phyloP scores from a whole-genome alignment of 2,888 invertebrate species.

The Parelbella ahira region DNA sequence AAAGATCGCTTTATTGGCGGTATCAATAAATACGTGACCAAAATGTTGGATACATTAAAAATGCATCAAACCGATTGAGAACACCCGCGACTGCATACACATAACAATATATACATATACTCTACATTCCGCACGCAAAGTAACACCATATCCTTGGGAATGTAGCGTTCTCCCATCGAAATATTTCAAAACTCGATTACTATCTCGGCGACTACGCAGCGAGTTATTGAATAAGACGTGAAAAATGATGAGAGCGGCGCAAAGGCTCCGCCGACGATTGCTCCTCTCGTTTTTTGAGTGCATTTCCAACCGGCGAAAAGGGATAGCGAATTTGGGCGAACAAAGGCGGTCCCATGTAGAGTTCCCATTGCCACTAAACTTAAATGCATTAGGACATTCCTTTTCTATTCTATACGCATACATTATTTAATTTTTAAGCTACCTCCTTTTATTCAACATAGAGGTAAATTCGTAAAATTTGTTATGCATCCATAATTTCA shows the following conservation, averaged over 20 bases:
- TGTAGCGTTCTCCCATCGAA: constrained; percentile 69
- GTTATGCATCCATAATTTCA: no score
- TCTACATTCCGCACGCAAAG: constrained; percentile 75
- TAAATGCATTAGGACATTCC: constrained; percentile 3
- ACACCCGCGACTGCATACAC: constrained; percentile 26
- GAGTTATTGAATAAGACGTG: constrained; percentile 80
- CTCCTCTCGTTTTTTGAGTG: constrained; percentile 46
- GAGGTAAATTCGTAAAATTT: no score
- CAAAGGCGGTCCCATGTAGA: constrained; percentile 54
- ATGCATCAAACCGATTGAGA: constrained; percentile 14
- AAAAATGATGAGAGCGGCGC: constrained; percentile 74
- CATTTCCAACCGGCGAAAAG: constrained; percentile 40
- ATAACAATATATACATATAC: constrained; percentile 34
- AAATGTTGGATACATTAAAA: no score
- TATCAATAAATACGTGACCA: no score
- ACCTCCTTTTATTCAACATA: no score
- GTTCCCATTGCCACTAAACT: constrained; percentile 2
- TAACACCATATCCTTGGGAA: constrained; percentile 80
- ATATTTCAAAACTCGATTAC: constrained; percentile 78
- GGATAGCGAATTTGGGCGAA: constrained; percentile 60
- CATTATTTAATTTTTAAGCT: no score
- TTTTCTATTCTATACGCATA: not conserved
- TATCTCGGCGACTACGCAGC: constrained; percentile 74
- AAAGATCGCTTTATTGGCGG: no score
- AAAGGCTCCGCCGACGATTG: constrained; percentile 68